Conservation (phyloP, 2,888 invertebrate genomes). For the Scelioninae gen. 1 region DNA sequence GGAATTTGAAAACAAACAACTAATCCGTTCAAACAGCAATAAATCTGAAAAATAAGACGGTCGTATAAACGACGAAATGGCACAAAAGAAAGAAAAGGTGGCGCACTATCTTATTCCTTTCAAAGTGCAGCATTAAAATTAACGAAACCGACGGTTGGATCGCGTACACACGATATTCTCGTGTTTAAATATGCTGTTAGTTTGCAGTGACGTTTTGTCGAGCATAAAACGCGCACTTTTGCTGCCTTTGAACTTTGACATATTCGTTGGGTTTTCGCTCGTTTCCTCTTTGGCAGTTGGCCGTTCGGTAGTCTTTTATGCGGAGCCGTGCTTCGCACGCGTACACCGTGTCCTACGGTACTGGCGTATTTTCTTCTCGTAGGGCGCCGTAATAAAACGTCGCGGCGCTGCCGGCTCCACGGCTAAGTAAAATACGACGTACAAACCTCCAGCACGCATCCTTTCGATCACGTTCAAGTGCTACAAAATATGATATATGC, state of each 20-base stretch:
- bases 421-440: constrained; percentile 44
- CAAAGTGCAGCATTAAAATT: constrained; percentile 54
- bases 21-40: constrained; percentile 21
- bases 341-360: constrained; percentile 32
- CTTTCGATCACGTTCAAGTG: constrained; percentile 52
- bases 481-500: constrained; percentile 48
- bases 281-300: constrained; percentile 60
- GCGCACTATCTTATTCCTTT: constrained; percentile 27
- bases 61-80: background rate
- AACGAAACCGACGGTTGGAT: constrained; percentile 47
- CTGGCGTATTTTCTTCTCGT: constrained; percentile 46
- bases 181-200: constrained; percentile 67
- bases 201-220: constrained; percentile 60
- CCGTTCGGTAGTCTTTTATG: constrained; percentile 52
- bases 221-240: constrained; percentile 68
- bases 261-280: constrained; percentile 62
- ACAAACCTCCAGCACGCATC: constrained; percentile 46
- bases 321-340: constrained; percentile 40
- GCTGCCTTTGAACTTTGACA: constrained; percentile 68
- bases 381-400: constrained; percentile 41
- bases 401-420: background rate
- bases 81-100: constrained; percentile 7
- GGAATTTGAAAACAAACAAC: constrained; percentile 11
- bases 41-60: constrained; percentile 14
- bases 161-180: constrained; percentile 38